Percentiles rank a stretch among this genome's conserved stretches.
phyloP scores from a whole-genome alignment of 2,888 invertebrate genomes.

The Bombylius discolor region DNA sequence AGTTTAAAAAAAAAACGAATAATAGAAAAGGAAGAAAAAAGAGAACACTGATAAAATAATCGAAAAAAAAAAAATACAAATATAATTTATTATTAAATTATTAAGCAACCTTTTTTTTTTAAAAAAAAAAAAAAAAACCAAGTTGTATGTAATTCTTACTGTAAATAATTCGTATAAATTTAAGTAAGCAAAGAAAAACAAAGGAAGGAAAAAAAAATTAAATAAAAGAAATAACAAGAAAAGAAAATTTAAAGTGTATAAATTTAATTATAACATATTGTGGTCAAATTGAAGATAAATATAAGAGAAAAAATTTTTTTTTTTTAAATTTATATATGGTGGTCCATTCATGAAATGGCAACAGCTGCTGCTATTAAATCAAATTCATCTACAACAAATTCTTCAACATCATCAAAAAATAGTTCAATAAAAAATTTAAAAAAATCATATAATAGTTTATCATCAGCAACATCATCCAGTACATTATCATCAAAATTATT shows the following conservation, averaged over 20 bases:
- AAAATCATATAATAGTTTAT: background rate
- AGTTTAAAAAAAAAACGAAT: too few relatives aligned
- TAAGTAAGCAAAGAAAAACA: too few relatives aligned
- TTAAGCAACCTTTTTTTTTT: too few relatives aligned
- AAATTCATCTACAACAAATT: conserved; percentile 1
- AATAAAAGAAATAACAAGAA: background rate
- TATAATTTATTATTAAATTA: too few relatives aligned
- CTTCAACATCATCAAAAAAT: background rate
- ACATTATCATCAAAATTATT: background rate
- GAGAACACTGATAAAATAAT: too few relatives aligned
- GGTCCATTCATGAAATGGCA: background rate
- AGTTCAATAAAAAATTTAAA: background rate
- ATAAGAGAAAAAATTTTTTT: background rate
- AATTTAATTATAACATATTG: background rate
- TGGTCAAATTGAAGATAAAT: background rate
- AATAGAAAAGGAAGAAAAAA: too few relatives aligned
- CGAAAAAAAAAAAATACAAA: too few relatives aligned
- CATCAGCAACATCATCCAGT: background rate
- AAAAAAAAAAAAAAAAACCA: too few relatives aligned
- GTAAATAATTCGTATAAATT: too few relatives aligned
- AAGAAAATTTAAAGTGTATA: background rate
- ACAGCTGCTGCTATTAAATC: conserved; percentile 4
- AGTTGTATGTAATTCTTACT: too few relatives aligned
- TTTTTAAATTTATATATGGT: background rate
- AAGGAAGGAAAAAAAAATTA: too few relatives aligned